phyloP scores from a whole-genome alignment of 1,140 invertebrate species.

The Ridgeia piscesae region DNA sequence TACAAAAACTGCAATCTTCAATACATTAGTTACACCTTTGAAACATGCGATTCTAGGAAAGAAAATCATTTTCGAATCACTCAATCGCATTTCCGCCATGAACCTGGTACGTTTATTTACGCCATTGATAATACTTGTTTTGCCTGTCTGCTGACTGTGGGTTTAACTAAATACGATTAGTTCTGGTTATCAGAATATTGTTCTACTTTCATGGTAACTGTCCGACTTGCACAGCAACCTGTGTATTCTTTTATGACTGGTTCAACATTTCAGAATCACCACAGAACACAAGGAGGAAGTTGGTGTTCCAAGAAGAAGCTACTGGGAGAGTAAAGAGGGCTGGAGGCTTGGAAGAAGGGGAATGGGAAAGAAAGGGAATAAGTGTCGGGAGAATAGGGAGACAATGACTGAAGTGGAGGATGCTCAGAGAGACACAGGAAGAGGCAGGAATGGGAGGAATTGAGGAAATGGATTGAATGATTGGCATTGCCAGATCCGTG shows the following conservation, averaged over 20 bases:
- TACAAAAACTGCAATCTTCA: background rate
- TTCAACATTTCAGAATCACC: background rate
- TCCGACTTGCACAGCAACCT: background rate
- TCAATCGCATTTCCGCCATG: background rate
- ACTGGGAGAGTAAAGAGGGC: too few relatives aligned
- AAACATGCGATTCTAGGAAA: background rate
- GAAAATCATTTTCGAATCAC: background rate
- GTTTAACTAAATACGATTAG: background rate
- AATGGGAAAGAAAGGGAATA: too few relatives aligned
- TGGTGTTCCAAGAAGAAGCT: too few relatives aligned
- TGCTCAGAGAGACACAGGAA: too few relatives aligned
- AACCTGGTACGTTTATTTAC: background rate
- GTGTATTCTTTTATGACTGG: background rate
- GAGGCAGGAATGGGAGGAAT: too few relatives aligned
- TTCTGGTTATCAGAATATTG: background rate
- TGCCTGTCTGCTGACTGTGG: background rate
- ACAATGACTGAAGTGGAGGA: too few relatives aligned
- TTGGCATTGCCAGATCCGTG: too few relatives aligned
- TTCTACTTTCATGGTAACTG: background rate
- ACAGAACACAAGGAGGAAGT: too few relatives aligned
- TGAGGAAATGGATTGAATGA: too few relatives aligned
- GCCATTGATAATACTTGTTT: background rate
- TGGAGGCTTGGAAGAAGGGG: too few relatives aligned
- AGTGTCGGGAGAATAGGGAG: too few relatives aligned
- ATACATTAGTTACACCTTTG: constrained; percentile 2